Evolutionary conservation across 2,113 vertebrate genomes (phyloP).

Genomic region (Apus apus): DNA sequence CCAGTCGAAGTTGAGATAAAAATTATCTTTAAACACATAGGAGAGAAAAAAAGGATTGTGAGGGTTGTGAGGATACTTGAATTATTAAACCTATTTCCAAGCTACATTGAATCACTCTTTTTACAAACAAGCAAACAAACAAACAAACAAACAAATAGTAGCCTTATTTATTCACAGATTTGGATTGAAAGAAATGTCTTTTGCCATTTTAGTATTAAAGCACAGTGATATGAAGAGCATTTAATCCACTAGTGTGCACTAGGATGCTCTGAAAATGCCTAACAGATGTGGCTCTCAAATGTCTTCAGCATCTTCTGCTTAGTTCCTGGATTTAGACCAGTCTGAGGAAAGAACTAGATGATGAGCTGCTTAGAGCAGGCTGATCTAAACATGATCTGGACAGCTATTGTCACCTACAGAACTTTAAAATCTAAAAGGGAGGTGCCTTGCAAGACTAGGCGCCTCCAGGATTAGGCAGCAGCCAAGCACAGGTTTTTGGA

Average conservation of each 20-base stretch:
- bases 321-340: slow-evolving; percentile 33
- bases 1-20: background rate
- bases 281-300: slow-evolving; percentile 38
- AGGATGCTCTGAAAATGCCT: slow-evolving; percentile 31
- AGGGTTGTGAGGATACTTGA: background rate
- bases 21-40: background rate
- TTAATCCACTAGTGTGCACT: background rate
- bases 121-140: background rate
- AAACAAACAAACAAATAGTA: background rate
- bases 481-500: slow-evolving; percentile 43
- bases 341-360: background rate
- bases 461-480: slow-evolving; percentile 66
- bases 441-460: slow-evolving; percentile 49
- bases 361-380: slow-evolving; percentile 45
- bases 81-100: background rate
- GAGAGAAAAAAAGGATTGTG: background rate
- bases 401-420: slow-evolving; percentile 53
- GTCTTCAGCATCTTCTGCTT: background rate
- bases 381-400: slow-evolving; percentile 40
- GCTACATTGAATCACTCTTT: background rate
- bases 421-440: slow-evolving; percentile 46
- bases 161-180: background rate
- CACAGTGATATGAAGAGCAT: slow-evolving; percentile 35
- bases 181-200: background rate
- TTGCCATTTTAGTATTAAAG: background rate